These are phyloP conservation scores for Phainopepla nitens DNA, from an alignment of 2,113 vertebrate genomes.

Conservation along the genomic window DNA sequence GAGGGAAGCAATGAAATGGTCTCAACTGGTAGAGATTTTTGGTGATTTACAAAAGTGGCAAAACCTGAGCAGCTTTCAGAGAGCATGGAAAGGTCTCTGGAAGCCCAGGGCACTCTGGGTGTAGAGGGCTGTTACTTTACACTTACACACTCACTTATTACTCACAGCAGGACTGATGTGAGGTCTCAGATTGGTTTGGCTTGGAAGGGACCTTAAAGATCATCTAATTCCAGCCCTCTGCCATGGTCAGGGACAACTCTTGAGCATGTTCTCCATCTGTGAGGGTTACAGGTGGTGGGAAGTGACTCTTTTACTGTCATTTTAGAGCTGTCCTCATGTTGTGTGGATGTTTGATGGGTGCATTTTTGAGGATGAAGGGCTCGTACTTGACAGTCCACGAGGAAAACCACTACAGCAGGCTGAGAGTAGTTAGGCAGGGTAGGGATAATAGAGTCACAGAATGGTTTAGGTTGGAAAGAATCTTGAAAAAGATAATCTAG, in stretches of 20 bases:
- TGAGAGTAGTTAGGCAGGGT: neutral
- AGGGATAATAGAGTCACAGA: neutral
- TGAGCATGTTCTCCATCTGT: rapidly evolving
- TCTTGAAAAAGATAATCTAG: neutral
- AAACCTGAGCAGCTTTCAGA: neutral
- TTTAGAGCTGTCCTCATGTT: rapidly evolving
- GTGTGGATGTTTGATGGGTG: neutral
- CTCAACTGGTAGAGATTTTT: neutral
- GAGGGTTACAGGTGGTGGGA: neutral
- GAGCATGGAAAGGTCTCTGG: neutral
- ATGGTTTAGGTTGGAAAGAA: neutral
- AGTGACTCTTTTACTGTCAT: neutral
- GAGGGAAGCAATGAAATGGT: neutral
- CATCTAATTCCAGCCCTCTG: neutral
- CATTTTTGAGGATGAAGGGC: neutral
- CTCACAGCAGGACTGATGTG: neutral
- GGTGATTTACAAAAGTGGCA: neutral
- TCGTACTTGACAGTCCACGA: neutral
- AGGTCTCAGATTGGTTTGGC: neutral
- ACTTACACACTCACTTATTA: neutral
- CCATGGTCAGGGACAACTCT: neutral
- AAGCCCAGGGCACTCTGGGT: neutral
- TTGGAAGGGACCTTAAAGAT: neutral
- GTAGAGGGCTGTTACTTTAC: neutral
- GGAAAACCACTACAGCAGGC: neutral